These are phyloP conservation scores for Megaustenia siamemsis DNA, from an alignment of 2,888 invertebrate genomes.

Conservation along the genomic window DNA sequence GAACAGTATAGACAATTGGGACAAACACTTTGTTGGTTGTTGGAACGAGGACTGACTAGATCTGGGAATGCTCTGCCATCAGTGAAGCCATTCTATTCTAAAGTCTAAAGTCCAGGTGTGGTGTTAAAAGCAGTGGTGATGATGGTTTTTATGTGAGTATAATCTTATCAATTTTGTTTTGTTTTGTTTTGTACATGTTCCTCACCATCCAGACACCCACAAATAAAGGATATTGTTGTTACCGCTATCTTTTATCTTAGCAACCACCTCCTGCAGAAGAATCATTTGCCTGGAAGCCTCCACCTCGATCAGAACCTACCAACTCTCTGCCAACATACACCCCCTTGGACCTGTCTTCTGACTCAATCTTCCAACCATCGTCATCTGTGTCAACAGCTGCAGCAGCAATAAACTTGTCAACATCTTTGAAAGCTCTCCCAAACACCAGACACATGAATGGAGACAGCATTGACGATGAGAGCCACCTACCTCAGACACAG, in stretches of 20 bases:
- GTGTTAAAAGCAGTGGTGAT: too few species aligned
- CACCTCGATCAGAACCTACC: conserved; percentile 49
- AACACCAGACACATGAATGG: conserved; percentile 52
- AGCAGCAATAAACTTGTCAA: conserved; percentile 13
- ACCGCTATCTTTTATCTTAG: not conserved
- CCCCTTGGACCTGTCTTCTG: conserved; percentile 38
- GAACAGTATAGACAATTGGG: too few species aligned
- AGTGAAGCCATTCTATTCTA: too few species aligned
- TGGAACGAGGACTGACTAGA: too few species aligned
- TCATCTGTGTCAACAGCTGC: not conserved
- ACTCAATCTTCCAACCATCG: conserved; percentile 21
- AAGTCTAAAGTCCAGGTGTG: too few species aligned
- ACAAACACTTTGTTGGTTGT: too few species aligned
- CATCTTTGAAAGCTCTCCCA: conserved; percentile 31
- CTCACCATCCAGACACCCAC: too few species aligned
- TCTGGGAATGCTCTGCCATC: too few species aligned
- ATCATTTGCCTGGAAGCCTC: conserved; percentile 57
- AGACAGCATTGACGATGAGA: conserved; percentile 60
- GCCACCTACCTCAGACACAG: conserved; percentile 86
- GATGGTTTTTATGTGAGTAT: too few species aligned
- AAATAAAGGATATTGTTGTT: too few species aligned
- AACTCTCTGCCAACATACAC: conserved; percentile 50
- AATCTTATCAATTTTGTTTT: too few species aligned
- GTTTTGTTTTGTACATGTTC: too few species aligned
- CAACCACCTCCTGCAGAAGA: conserved; percentile 50